A percentile compares a stretch with the other conserved stretches of the same genome.
These are phyloP conservation scores for Hirtodrosophila duncani DNA, from an alignment of 2,888 invertebrate genomes.

Conservation along the genomic window DNA sequence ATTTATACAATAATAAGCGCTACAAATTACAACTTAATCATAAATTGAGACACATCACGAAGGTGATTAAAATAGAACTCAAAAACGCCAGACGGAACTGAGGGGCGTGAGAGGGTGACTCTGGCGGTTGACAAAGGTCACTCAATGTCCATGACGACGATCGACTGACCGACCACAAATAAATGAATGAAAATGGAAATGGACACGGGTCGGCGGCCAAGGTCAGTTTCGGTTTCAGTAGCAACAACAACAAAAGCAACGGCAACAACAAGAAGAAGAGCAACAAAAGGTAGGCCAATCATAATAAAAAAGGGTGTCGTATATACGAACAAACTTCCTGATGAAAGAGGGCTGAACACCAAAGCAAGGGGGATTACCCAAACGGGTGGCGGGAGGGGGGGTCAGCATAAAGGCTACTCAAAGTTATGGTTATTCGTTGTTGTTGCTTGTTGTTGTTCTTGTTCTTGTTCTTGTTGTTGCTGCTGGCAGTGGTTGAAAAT, in stretches of 20 bases:
- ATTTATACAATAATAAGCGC: conserved; percentile 48
- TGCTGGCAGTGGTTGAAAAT: conserved; percentile 45
- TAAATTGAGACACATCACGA: conserved; percentile 61
- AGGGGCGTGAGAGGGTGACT: conserved; percentile 2
- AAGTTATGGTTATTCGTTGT: conserved; percentile 22
- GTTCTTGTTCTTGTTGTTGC: conserved; percentile 16
- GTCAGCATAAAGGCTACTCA: conserved; percentile 36
- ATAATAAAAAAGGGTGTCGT: conserved; percentile 51
- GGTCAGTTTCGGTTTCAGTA: conserved; percentile 58
- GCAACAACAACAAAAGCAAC: too few species aligned
- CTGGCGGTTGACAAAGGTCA: conserved; percentile 61
- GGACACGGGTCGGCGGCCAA: conserved; percentile 49
- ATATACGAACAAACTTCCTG: conserved; percentile 8
- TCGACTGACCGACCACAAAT: conserved; percentile 55
- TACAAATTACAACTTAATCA: conserved; percentile 69
- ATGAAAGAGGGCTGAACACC: not conserved
- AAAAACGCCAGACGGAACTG: conserved; percentile 1
- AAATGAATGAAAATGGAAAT: conserved; percentile 35
- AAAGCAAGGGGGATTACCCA: not conserved
- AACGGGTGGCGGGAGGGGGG: not conserved
- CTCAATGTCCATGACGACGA: conserved; percentile 62
- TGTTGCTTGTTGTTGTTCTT: conserved; percentile 22
- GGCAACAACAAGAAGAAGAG: conserved; percentile 9
- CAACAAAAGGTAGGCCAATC: conserved; percentile 32
- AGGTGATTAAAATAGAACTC: conserved; percentile 11